phyloP scores from a whole-genome alignment of 2,888 invertebrate genomes.

The Caenorhabditis sulstoni region DNA sequence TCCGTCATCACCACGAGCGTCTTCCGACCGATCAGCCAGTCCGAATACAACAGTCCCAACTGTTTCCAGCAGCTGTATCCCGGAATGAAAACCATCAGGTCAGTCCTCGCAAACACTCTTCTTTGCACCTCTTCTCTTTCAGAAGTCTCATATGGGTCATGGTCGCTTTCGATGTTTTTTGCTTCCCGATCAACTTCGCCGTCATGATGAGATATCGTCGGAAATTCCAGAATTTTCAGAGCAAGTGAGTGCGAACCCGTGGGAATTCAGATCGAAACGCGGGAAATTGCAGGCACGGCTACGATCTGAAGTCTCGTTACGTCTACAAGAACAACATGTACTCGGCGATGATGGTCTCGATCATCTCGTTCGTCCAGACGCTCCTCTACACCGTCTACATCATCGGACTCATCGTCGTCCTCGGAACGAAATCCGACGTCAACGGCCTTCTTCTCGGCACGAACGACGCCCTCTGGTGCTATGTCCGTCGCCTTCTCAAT shows the following conservation, averaged over 20 bases:
- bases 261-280: neutral
- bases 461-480: conserved; percentile 25
- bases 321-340: conserved; percentile 33
- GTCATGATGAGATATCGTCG: conserved; percentile 21
- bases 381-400: conserved; percentile 35
- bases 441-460: conserved; percentile 18
- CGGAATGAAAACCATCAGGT: conserved; percentile 29
- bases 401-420: neutral
- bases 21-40: conserved; percentile 1
- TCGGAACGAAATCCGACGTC: neutral
- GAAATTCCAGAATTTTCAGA: conserved; percentile 16
- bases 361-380: conserved; percentile 43
- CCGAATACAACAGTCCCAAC: conserved; percentile 22
- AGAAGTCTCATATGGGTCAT: conserved; percentile 35
- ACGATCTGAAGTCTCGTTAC: conserved; percentile 36
- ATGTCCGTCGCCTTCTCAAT: conserved; percentile 1
- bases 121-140: conserved; percentile 7
- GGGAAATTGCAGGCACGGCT: conserved; percentile 22
- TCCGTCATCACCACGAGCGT: conserved; percentile 24
- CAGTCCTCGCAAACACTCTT: no score
- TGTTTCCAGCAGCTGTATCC: conserved; percentile 43
- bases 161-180: conserved; percentile 24
- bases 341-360: conserved; percentile 33
- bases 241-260: conserved; percentile 2
- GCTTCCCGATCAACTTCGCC: conserved; percentile 39